Evolutionary conservation across 2,797 vertebrate species (phyloP).

Genomic region (Sylvilagus floridanus): DNA sequence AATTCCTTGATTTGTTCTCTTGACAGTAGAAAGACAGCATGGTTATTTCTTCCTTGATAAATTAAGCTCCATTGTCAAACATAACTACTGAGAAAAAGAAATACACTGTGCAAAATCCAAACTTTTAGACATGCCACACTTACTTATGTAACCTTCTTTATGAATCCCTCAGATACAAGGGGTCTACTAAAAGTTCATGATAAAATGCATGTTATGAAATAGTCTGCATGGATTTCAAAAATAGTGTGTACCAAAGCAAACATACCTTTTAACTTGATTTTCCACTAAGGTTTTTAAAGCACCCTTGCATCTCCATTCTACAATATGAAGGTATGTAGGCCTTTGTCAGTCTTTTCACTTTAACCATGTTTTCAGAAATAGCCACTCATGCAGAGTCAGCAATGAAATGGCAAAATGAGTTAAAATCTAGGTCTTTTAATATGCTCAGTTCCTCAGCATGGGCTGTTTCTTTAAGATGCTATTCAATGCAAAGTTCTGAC

Average conservation of each 20-base stretch:
- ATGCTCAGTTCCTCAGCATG: background rate
- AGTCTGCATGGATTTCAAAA: too few relatives aligned
- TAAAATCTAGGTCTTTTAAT: background rate
- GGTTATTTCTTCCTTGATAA: slow-evolving; percentile 71
- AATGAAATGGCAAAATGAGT: background rate
- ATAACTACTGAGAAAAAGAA: slow-evolving; percentile 53
- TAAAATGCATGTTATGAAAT: too few relatives aligned
- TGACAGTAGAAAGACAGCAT: slow-evolving; percentile 61
- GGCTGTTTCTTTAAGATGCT: background rate
- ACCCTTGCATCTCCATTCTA: background rate
- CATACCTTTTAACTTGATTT: too few relatives aligned
- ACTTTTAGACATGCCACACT: background rate
- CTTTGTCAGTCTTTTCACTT: background rate
- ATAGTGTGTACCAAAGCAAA: too few relatives aligned
- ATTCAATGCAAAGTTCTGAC: background rate
- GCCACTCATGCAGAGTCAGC: background rate
- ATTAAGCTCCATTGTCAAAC: slow-evolving; percentile 61
- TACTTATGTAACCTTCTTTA: slow-evolving; percentile 1
- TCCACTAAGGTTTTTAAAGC: too few relatives aligned
- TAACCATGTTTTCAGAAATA: background rate
- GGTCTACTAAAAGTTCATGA: too few relatives aligned
- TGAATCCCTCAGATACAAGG: background rate
- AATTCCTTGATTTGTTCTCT: slow-evolving; percentile 67
- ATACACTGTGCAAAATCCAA: slow-evolving; percentile 26
- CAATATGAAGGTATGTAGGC: background rate